Percentiles rank a stretch among this genome's conserved stretches.
phyloP scores from a whole-genome alignment of 1,140 invertebrate genomes.

The Helicoverpa zea region DNA sequence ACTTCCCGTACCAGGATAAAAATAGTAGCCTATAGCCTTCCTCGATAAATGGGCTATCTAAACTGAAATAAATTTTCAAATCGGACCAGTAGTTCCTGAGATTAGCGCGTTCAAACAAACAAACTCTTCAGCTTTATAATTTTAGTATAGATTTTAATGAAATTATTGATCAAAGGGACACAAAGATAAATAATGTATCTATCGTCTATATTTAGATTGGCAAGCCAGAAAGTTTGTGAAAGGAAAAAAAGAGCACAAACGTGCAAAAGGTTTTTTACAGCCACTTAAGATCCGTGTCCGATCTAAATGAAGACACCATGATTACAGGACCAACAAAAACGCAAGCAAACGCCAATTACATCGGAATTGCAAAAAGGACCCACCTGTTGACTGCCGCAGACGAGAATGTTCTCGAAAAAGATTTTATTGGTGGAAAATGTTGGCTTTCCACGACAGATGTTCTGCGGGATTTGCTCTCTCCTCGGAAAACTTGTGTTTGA shows the following conservation, averaged over 20 bases:
- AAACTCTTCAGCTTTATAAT: too few species aligned
- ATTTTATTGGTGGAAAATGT: constrained; percentile 80
- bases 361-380: constrained; percentile 77
- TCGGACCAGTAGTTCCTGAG: too few species aligned
- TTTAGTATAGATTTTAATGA: too few species aligned
- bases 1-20: too few species aligned
- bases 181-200: not conserved
- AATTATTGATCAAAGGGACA: not conserved
- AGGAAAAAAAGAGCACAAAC: not conserved
- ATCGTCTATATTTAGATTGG: not conserved
- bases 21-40: too few species aligned
- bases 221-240: not conserved
- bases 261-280: not conserved
- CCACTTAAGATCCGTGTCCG: constrained; percentile 24
- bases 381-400: constrained; percentile 78
- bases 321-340: constrained; percentile 60
- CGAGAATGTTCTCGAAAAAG: constrained; percentile 78
- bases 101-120: too few species aligned
- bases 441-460: constrained; percentile 74
- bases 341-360: constrained; percentile 73
- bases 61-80: too few species aligned
- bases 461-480: constrained; percentile 72
- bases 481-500: constrained; percentile 71
- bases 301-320: constrained; percentile 52
- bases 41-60: too few species aligned